phyloP scores from a whole-genome alignment of 2,113 vertebrate genomes.

The Herpailurus yagouaroundi region DNA sequence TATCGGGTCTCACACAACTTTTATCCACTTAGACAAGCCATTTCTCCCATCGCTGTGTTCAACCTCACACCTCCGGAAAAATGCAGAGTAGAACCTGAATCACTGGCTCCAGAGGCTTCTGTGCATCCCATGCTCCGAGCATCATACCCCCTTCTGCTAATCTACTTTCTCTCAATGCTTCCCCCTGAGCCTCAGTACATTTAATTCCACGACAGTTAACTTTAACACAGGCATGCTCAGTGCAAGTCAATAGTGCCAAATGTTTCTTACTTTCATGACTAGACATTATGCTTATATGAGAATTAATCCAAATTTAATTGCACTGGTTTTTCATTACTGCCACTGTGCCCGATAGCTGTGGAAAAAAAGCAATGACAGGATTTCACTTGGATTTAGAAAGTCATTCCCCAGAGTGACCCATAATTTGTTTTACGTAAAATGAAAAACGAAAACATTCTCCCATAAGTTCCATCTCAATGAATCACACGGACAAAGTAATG shows the following conservation, averaged over 20 bases:
- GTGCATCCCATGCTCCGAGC: fast-evolving
- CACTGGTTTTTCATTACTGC: background rate
- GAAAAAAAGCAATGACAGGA: background rate
- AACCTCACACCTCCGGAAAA: background rate
- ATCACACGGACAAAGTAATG: background rate
- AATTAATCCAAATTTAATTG: background rate
- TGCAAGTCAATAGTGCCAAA: background rate
- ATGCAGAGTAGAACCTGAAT: background rate
- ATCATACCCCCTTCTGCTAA: background rate
- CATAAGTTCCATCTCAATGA: background rate
- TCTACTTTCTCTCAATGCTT: no score
- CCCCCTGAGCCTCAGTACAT: background rate
- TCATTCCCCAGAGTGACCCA: background rate
- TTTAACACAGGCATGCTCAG: background rate
- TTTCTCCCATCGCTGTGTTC: background rate
- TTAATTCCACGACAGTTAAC: background rate
- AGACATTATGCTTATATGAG: background rate
- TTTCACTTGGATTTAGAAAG: background rate
- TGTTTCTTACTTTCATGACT: background rate
- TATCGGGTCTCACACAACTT: background rate
- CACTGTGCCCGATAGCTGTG: background rate
- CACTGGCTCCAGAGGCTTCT: background rate
- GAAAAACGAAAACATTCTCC: slow-evolving; percentile 12
- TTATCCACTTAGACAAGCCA: background rate
- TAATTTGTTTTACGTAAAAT: background rate